Conservation (phyloP, 2,797 vertebrate genomes). For the Sciurus carolinensis region DNA sequence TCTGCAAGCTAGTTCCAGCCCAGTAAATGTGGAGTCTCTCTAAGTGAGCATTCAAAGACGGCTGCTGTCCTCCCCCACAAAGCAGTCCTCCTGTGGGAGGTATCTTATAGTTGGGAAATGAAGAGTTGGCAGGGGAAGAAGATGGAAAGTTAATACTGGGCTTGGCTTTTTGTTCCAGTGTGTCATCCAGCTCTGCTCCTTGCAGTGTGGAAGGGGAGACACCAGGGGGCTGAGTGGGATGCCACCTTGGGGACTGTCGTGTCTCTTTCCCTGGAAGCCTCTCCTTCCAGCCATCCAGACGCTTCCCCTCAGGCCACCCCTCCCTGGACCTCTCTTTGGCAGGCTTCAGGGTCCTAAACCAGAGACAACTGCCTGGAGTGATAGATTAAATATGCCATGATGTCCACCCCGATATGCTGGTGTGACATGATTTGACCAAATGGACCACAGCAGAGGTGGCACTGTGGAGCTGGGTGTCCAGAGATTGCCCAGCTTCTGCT, state of each 20-base stretch:
- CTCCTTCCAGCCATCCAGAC: accelerated
- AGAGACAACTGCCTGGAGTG: not conserved
- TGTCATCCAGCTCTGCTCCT: not conserved
- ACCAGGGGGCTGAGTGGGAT: accelerated
- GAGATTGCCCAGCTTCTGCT: not conserved
- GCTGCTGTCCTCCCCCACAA: not conserved
- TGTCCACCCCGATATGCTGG: not conserved
- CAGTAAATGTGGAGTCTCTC: not conserved
- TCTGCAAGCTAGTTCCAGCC: not conserved
- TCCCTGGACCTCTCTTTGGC: not conserved
- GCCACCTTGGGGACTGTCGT: not conserved
- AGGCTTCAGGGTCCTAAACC: not conserved
- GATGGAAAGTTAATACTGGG: not conserved
- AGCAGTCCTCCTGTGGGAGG: not conserved
- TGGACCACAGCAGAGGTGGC: accelerated
- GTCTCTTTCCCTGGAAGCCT: not conserved
- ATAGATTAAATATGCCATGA: not conserved
- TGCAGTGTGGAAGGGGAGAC: not conserved
- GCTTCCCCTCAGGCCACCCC: accelerated
- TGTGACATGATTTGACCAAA: too few species aligned
- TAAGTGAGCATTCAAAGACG: not conserved
- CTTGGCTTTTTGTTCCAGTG: not conserved
- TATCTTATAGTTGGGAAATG: not conserved
- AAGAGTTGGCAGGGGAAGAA: too few species aligned
- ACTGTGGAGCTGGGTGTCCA: too few species aligned